Percentiles rank a stretch among this genome's conserved stretches.
phyloP scores from a whole-genome alignment of 2,888 invertebrate species.

The Iphiclides podalirius region DNA sequence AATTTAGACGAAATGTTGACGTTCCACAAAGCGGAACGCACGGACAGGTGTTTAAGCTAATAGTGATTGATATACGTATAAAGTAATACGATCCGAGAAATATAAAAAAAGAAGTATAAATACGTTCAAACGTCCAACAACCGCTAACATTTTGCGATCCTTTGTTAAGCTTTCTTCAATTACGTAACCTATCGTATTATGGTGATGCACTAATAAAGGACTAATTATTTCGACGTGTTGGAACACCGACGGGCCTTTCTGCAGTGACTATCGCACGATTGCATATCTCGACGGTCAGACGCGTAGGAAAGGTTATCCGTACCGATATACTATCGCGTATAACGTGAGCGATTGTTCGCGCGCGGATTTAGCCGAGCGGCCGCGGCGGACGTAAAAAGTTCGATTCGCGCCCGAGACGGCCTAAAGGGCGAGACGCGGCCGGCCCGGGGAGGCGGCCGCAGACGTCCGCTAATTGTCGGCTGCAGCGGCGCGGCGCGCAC shows the following conservation, averaged over 20 bases:
- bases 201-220: constrained; percentile 6
- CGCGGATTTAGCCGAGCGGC: constrained; percentile 8
- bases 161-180: constrained; percentile 10
- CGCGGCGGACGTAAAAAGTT: too few relatives aligned
- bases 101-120: neutral
- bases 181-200: constrained; percentile 12
- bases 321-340: constrained; percentile 4
- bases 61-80: too few relatives aligned
- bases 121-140: neutral
- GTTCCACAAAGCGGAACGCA: too few relatives aligned
- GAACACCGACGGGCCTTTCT: neutral
- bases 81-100: neutral
- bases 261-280: neutral
- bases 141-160: neutral
- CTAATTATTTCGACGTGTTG: constrained; percentile 6
- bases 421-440: constrained; percentile 29
- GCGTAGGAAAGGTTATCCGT: constrained; percentile 14
- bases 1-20: too few relatives aligned
- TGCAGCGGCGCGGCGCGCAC: constrained; percentile 50
- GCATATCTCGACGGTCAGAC: constrained; percentile 5
- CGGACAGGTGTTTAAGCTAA: too few relatives aligned
- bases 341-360: too few relatives aligned
- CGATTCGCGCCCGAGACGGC: constrained; percentile 27
- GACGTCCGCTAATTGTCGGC: constrained; percentile 41
- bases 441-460: constrained; percentile 29